Evolutionary conservation across 2,888 invertebrate genomes (phyloP).

Genomic region (Andrena marginata): DNA sequence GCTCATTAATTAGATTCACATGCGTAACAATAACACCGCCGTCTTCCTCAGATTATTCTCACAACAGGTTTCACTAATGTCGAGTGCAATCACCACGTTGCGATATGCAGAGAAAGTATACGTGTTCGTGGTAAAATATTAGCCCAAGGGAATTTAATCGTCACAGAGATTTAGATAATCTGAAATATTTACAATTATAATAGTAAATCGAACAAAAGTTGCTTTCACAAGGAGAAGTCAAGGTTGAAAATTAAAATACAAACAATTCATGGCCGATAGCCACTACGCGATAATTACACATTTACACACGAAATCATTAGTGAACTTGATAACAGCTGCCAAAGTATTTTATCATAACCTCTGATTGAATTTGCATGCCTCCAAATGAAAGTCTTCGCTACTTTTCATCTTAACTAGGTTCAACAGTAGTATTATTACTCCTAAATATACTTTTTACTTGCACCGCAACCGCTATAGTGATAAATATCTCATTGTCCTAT

Average conservation of each 20-base stretch:
- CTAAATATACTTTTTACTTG: neutral
- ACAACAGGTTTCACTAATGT: constrained; percentile 68
- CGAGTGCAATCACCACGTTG: constrained; percentile 64
- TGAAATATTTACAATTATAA: constrained; percentile 8
- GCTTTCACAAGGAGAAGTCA: neutral
- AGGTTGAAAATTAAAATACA: constrained; percentile 4
- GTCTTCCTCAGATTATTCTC: constrained; percentile 36
- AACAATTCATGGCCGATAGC: neutral
- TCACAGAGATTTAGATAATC: constrained; percentile 31
- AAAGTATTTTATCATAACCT: too few species aligned
- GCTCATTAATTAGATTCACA: constrained; percentile 50
- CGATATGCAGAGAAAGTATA: constrained; percentile 71
- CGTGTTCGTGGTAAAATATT: constrained; percentile 30
- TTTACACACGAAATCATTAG: neutral
- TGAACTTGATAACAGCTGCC: neutral
- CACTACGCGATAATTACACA: too few species aligned
- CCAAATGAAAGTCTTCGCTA: neutral
- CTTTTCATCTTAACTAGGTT: neutral
- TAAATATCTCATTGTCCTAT: too few species aligned
- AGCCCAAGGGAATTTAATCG: constrained; percentile 5
- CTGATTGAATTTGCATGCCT: too few species aligned
- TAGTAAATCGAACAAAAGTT: constrained; percentile 6
- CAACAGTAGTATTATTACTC: neutral
- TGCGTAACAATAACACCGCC: constrained; percentile 24
- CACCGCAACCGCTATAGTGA: too few species aligned